Evolutionary conservation across 2,113 vertebrate genomes (phyloP).

Genomic region (Baryphthengus martii): DNA sequence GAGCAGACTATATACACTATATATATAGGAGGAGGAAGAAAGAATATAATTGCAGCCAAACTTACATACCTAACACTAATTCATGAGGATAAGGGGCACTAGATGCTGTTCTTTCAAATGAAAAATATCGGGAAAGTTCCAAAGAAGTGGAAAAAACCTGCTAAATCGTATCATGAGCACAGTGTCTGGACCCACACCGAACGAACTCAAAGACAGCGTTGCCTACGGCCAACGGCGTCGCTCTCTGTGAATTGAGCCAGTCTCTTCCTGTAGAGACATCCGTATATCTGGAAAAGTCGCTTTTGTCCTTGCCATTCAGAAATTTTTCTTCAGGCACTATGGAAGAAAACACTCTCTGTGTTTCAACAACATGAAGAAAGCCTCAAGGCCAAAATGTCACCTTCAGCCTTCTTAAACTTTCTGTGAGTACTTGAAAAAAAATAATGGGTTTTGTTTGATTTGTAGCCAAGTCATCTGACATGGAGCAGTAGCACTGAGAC

Average conservation of each 20-base stretch:
- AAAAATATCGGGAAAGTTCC: background rate
- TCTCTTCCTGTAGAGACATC: background rate
- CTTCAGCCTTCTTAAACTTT: background rate
- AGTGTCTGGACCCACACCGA: background rate
- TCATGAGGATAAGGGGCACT: background rate
- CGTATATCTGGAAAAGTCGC: background rate
- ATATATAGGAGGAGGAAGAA: too few relatives aligned
- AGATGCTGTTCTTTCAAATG: background rate
- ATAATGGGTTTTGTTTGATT: background rate
- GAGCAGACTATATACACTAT: background rate
- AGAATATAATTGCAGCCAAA: background rate
- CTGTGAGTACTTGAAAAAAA: background rate
- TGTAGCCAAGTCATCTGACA: background rate
- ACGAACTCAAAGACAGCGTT: background rate
- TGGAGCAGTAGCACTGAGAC: background rate
- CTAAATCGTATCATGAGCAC: background rate
- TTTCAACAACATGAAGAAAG: background rate
- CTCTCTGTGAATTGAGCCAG: background rate
- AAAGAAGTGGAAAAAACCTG: background rate
- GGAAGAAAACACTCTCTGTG: background rate
- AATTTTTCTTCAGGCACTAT: background rate
- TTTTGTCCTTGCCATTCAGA: background rate
- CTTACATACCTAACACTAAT: background rate
- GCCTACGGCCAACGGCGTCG: background rate
- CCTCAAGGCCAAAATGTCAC: background rate